phyloP scores from a whole-genome alignment of 37 sponge, comb jelly and placozoan genomes.

The Chondrilla cf. caribensis region DNA sequence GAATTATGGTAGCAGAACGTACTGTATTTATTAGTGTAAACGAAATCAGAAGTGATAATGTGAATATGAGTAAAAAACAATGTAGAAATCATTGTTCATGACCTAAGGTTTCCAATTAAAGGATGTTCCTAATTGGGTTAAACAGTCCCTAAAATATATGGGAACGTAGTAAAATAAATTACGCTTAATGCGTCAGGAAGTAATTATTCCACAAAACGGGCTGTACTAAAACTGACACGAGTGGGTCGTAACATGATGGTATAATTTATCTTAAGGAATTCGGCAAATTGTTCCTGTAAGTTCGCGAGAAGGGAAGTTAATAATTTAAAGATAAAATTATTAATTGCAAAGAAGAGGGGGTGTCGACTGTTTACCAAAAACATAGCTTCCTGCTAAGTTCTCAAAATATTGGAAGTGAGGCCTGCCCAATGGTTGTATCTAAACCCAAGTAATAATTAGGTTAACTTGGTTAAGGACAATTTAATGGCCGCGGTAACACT shows the following conservation, averaged over 20 bases:
- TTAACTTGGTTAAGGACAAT: slow-evolving; percentile 69
- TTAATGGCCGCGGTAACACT: slow-evolving; percentile 94
- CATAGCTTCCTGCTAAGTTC: slow-evolving; percentile 72
- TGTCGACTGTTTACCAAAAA: slow-evolving; percentile 89
- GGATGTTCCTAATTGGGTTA: slow-evolving; percentile 79
- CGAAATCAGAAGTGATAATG: slow-evolving; percentile 82
- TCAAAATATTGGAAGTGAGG: slow-evolving; percentile 61
- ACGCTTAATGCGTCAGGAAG: slow-evolving; percentile 1
- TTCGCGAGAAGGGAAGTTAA: slow-evolving; percentile 65
- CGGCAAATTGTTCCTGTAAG: slow-evolving; percentile 85
- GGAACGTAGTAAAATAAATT: not conserved
- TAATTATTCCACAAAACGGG: not conserved
- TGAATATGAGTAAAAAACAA: slow-evolving; percentile 90
- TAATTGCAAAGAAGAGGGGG: slow-evolving; percentile 69
- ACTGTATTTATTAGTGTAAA: slow-evolving; percentile 59
- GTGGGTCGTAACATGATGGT: slow-evolving; percentile 66
- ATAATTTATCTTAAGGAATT: slow-evolving; percentile 87
- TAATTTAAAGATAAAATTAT: not conserved
- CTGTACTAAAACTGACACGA: slow-evolving; percentile 75
- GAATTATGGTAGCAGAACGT: slow-evolving; percentile 82
- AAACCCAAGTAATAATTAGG: slow-evolving; percentile 53
- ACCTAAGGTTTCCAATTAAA: slow-evolving; percentile 77
- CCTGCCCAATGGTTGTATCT: slow-evolving; percentile 90
- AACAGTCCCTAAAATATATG: slow-evolving; percentile 58
- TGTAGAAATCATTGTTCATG: slow-evolving; percentile 77